Conservation (phyloP, 1,140 invertebrate species). For the Musca domestica region DNA sequence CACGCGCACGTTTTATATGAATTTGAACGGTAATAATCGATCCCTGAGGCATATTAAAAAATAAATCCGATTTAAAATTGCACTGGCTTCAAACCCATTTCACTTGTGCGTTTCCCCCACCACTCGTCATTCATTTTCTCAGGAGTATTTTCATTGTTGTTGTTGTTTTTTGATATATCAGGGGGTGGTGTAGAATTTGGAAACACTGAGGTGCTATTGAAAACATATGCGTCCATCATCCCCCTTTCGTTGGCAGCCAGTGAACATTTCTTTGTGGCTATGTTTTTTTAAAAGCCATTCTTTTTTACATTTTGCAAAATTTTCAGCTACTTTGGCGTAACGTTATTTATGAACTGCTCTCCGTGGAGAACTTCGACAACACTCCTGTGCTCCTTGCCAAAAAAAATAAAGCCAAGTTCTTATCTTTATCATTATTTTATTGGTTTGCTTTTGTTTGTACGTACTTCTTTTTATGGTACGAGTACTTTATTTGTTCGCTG, state of each 20-base stretch:
- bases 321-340: not conserved
- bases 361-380: too few relatives aligned
- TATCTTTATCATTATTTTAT: not conserved
- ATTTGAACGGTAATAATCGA: slow-evolving; percentile 55
- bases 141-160: too few relatives aligned
- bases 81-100: slow-evolving; percentile 2
- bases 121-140: too few relatives aligned
- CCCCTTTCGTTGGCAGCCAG: too few relatives aligned
- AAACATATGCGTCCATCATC: slow-evolving; percentile 6
- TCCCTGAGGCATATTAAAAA: slow-evolving; percentile 55
- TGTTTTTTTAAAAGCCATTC: slow-evolving; percentile 4
- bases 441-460: slow-evolving; percentile 4
- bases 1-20: slow-evolving; percentile 52
- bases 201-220: not conserved
- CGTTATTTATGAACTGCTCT: slow-evolving; percentile 9
- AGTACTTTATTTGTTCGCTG: not conserved
- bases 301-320: not conserved
- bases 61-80: slow-evolving; percentile 51
- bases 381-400: too few relatives aligned
- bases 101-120: too few relatives aligned
- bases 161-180: not conserved
- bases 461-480: not conserved
- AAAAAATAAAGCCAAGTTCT: not conserved
- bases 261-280: too few relatives aligned
- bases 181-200: not conserved